Conservation (phyloP, 2,888 invertebrate genomes). For the Philereme vetulata region DNA sequence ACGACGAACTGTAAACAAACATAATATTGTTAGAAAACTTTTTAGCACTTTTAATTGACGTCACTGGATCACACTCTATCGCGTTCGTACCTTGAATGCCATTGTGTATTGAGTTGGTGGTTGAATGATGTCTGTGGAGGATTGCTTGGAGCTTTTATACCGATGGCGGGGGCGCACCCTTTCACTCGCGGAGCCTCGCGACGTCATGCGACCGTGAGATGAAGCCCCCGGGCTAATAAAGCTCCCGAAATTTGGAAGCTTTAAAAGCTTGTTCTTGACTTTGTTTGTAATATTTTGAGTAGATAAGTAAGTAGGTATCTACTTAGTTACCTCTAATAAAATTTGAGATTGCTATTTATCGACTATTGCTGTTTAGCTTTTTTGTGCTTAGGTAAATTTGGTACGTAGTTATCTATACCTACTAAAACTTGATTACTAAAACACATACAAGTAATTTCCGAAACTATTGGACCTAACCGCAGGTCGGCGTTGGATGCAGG, state of each 20-base stretch:
- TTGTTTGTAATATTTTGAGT: no score
- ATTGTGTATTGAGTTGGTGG: slow-evolving; percentile 66
- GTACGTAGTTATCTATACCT: no score
- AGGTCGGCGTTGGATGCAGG: no score
- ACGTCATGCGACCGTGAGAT: slow-evolving; percentile 65
- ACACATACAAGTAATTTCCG: no score
- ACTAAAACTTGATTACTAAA: no score
- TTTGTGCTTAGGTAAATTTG: no score
- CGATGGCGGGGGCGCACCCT: slow-evolving; percentile 70
- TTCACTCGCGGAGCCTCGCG: slow-evolving; percentile 63
- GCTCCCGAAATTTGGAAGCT: slow-evolving; percentile 42
- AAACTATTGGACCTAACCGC: no score
- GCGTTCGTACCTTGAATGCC: slow-evolving; percentile 73
- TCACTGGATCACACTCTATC: slow-evolving; percentile 32
- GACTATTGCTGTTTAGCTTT: no score
- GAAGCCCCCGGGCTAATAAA: slow-evolving; percentile 60
- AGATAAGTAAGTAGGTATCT: no score
- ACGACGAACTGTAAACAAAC: slow-evolving; percentile 42
- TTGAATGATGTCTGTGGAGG: slow-evolving; percentile 71
- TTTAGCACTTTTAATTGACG: slow-evolving; percentile 16
- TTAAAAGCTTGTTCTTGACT: slow-evolving; percentile 12
- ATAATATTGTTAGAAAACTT: slow-evolving; percentile 20
- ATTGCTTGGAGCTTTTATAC: slow-evolving; percentile 73
- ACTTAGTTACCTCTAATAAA: no score
- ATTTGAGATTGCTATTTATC: no score